phyloP scores from a whole-genome alignment of 2,113 vertebrate species.

The Poicephalus meyeri region DNA sequence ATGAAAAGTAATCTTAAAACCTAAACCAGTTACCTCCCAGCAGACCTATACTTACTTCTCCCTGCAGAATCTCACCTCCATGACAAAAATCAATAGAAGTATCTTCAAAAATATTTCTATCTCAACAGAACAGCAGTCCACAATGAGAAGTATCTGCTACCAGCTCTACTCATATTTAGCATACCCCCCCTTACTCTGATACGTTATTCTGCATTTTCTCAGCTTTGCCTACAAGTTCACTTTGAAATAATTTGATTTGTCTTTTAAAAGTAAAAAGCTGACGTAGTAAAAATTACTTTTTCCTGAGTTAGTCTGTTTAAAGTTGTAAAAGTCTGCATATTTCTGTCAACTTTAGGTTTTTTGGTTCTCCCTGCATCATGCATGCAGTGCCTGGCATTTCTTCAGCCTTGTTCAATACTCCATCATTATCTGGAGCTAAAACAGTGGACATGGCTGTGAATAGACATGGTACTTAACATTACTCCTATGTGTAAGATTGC shows the following conservation, averaged over 20 bases:
- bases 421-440: neutral
- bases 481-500: neutral
- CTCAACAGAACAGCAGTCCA: neutral
- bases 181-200: neutral
- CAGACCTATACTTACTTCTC: neutral
- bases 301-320: neutral
- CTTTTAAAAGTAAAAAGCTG: neutral
- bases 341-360: neutral
- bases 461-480: neutral
- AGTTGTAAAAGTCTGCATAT: neutral
- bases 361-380: neutral
- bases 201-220: neutral
- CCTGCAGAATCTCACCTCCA: neutral
- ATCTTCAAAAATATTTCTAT: neutral
- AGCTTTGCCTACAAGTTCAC: neutral
- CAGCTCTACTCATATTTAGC: neutral
- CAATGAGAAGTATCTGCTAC: neutral
- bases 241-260: neutral
- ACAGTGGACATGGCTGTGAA: neutral
- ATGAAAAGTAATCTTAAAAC: neutral
- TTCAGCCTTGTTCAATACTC: neutral
- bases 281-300: neutral
- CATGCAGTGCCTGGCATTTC: neutral
- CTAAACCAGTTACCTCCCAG: fast-evolving
- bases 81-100: neutral